Percentiles rank a stretch among this genome's conserved stretches.
Conservation (phyloP, 2,113 vertebrate genomes). For the Hassar affinis region DNA sequence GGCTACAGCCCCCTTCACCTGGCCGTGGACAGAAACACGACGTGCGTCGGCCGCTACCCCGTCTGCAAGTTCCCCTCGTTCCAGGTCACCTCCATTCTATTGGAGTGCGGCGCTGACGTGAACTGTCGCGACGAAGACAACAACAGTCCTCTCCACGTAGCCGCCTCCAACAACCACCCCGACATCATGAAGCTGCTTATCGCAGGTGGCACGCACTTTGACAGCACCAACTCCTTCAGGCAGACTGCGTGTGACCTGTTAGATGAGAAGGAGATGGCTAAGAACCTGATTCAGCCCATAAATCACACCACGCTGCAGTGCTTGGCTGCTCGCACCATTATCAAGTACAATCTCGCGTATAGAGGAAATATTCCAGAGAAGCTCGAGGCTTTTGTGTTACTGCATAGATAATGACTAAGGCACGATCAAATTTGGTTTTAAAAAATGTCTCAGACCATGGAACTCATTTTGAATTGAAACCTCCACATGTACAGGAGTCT, state of each 20-base stretch:
- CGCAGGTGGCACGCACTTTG: conserved; percentile 92
- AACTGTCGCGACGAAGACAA: conserved; percentile 90
- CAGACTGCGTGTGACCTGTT: conserved; percentile 94
- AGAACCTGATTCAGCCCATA: conserved; percentile 95
- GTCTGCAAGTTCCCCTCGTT: conserved; percentile 97
- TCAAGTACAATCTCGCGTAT: conserved; percentile 86
- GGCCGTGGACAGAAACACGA: conserved; percentile 94
- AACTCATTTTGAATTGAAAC: conserved; percentile 12
- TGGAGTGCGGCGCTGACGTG: conserved; percentile 94
- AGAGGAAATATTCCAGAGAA: conserved; percentile 91
- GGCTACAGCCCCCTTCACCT: conserved; percentile 95
- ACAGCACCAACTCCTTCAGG: conserved; percentile 89
- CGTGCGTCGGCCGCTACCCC: conserved; percentile 94
- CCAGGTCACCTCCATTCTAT: conserved; percentile 88
- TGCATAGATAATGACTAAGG: conserved; percentile 86
- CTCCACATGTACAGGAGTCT: conserved; percentile 11
- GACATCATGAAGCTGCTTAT: conserved; percentile 98
- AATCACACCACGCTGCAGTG: conserved; percentile 98
- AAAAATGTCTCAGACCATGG: not conserved
- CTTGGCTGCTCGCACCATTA: conserved; percentile 91
- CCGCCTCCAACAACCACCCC: conserved; percentile 94
- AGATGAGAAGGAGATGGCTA: conserved; percentile 93
- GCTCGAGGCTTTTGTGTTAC: conserved; percentile 91
- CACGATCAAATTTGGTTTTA: not conserved
- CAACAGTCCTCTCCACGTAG: conserved; percentile 93